Percentiles rank a stretch among this genome's conserved stretches.
Evolutionary conservation across 2,888 invertebrate genomes (phyloP).

Genomic region (Zeuzera pyrina): DNA sequence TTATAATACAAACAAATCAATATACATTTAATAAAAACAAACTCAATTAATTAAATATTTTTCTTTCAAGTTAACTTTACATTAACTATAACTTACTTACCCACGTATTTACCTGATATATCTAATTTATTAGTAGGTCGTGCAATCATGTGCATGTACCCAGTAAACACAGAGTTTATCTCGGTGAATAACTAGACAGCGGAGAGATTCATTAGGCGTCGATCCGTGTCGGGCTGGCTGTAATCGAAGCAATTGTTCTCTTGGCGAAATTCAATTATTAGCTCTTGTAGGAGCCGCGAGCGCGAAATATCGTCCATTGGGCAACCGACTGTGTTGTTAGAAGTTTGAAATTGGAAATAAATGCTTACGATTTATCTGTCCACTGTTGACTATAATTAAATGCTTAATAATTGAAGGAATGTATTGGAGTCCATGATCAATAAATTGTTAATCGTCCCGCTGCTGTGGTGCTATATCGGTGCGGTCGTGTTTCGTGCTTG

Average conservation of each 20-base stretch:
- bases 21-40: too few relatives aligned
- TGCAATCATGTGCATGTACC: conserved; percentile 68
- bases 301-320: conserved; percentile 52
- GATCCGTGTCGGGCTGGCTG: conserved; percentile 59
- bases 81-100: too few relatives aligned
- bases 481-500: conserved; percentile 56
- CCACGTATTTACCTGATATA: conserved; percentile 37
- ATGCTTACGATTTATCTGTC: conserved; percentile 56
- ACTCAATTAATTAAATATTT: too few relatives aligned
- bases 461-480: conserved; percentile 39
- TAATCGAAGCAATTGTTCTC: conserved; percentile 71
- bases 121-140: conserved; percentile 66
- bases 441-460: conserved; percentile 38
- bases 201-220: conserved; percentile 69
- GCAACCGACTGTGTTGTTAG: conserved; percentile 52
- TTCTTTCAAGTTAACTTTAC: too few relatives aligned
- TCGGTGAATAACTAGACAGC: conserved; percentile 68
- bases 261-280: conserved; percentile 66
- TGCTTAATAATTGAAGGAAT: conserved; percentile 60
- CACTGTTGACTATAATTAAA: conserved; percentile 56
- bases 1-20: too few relatives aligned
- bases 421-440: conserved; percentile 35
- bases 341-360: conserved; percentile 58
- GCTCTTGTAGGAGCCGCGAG: conserved; percentile 31
- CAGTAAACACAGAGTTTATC: conserved; percentile 67